phyloP scores from a whole-genome alignment of 2,113 vertebrate genomes.

The Atherinomorus stipes region DNA sequence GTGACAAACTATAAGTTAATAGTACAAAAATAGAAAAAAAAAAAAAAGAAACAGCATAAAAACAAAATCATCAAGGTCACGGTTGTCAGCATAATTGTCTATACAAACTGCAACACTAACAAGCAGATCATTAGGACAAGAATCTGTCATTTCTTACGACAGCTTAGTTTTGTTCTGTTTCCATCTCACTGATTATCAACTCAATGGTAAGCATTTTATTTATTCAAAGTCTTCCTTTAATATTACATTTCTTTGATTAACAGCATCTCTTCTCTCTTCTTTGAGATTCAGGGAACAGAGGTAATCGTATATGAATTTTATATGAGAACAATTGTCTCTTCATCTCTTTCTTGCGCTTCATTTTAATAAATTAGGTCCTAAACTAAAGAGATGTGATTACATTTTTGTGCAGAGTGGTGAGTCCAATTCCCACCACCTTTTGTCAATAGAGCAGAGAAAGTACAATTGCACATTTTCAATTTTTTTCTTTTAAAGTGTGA shows the following conservation, averaged over 20 bases:
- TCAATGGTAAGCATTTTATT: background rate
- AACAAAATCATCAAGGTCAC: slow-evolving; percentile 4
- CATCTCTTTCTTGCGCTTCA: slow-evolving; percentile 39
- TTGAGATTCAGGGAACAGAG: background rate
- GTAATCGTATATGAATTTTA: slow-evolving; percentile 44
- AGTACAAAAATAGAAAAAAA: no score
- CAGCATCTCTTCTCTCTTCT: background rate
- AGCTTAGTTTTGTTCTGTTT: background rate
- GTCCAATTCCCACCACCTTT: slow-evolving; percentile 35
- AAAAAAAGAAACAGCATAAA: background rate
- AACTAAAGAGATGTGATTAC: slow-evolving; percentile 53
- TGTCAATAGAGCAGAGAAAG: slow-evolving; percentile 41
- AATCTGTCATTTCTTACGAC: background rate
- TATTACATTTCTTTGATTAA: slow-evolving; percentile 22
- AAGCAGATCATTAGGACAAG: background rate
- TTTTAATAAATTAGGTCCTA: slow-evolving; percentile 46
- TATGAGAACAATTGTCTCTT: no score
- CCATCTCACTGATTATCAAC: background rate
- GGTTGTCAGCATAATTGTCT: background rate
- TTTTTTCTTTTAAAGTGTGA: slow-evolving; percentile 29
- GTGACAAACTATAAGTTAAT: no score
- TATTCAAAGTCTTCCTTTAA: background rate
- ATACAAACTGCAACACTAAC: slow-evolving; percentile 13
- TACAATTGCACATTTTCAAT: slow-evolving; percentile 26
- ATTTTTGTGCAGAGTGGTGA: slow-evolving; percentile 37